Conservation (phyloP, 2,113 vertebrate species). For the Suricata suricatta region DNA sequence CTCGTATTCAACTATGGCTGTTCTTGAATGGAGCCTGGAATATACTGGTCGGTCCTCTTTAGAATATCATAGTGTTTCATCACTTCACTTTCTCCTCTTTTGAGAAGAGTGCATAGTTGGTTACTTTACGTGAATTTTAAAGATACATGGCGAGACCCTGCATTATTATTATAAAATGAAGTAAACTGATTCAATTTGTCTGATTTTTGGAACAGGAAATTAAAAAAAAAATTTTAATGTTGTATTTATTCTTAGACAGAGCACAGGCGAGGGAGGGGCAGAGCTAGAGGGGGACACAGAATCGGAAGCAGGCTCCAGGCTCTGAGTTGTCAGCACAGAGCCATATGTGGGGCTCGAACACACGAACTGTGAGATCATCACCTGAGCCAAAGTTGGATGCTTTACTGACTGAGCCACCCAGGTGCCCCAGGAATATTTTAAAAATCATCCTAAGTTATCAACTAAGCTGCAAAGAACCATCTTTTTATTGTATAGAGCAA, state of each 20-base stretch:
- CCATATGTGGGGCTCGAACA: no score
- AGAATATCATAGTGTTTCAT: neutral
- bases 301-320: no score
- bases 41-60: neutral
- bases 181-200: neutral
- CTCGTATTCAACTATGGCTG: neutral
- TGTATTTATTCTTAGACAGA: no score
- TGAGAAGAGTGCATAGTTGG: neutral
- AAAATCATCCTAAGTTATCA: neutral
- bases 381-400: no score
- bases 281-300: no score
- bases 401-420: no score
- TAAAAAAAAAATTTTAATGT: neutral
- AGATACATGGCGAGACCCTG: neutral
- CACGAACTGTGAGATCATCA: no score
- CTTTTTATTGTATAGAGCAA: neutral
- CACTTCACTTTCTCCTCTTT: neutral
- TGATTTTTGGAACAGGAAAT: neutral
- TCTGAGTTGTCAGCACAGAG: no score
- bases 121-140: neutral
- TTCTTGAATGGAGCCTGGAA: neutral
- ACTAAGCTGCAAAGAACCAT: neutral
- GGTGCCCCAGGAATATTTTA: neutral
- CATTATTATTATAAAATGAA: neutral
- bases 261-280: no score